Evolutionary conservation across 2,888 invertebrate species (phyloP), one percentile per base, ranked within the genome.

Genomic region (Hydriomena furcata): DNA sequence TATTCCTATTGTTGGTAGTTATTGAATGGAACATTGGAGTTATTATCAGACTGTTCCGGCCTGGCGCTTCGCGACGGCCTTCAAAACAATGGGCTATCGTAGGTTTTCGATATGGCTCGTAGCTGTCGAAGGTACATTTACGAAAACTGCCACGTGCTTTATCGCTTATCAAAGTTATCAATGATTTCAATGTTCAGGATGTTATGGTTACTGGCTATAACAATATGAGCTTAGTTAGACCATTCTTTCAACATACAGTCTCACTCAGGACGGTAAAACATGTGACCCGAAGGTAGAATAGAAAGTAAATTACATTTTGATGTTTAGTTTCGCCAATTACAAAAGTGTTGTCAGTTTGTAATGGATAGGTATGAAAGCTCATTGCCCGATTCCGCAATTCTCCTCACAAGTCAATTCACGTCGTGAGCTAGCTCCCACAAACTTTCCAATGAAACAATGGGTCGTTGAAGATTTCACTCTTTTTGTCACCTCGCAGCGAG

Each of bases 381-480:
- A 68, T 61, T 61, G 60, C 63, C 58, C 58, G 66, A 73, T 85
- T 86, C 80, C 76, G 82, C 73, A 73, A 77, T 83, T 83, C 79
- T 80, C 81, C 70, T 61, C 67, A 58, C 71, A 65, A 64, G 70
- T 71, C 65, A 71, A 69, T 76, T 73, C 61, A 65, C 58, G 63
- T 66, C 65, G 66, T 64, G 24, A 32, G 31, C 60, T 50, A 60
- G 68, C 73, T 85, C 88, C 77, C 88, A 88, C 84, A 79, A 79
- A 85, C 86, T 87, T 86, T 86, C 82, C 75, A 79, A 61, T 52
- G 61, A 79, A 68, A 89, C 89, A 90, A 90, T 89, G 58, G 81
- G 62, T 76, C 71, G 79, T 83, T 81, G 72, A 65, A 71, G 82
- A 81, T 89, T 89, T 90, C 88, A 84, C 88, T 86, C 80, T 84